Evolutionary conservation across 2,113 vertebrate genomes (phyloP).

Genomic region (human): GRCh38 chr2:157617001-157617500

Average conservation of each 20-base stretch:
- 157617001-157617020: background rate
- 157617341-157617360: background rate
- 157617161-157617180: background rate
- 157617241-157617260: background rate
- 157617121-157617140: background rate
- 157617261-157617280: background rate
- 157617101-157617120: background rate
- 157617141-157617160: background rate
- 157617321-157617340: background rate
- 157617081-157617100: background rate
- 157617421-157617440: background rate
- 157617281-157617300: background rate
- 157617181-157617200: background rate
- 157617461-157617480: background rate
- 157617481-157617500: background rate
- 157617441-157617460: background rate
- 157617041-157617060: background rate
- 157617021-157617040: background rate
- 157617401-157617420: background rate
- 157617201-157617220: background rate
- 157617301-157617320: background rate
- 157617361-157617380: background rate
- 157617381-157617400: background rate
- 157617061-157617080: background rate
- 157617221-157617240: background rate